Percentiles rank a stretch among this genome's conserved stretches.
Evolutionary conservation across 2,113 vertebrate genomes (phyloP).

Genomic region (Sebastes fasciatus): DNA sequence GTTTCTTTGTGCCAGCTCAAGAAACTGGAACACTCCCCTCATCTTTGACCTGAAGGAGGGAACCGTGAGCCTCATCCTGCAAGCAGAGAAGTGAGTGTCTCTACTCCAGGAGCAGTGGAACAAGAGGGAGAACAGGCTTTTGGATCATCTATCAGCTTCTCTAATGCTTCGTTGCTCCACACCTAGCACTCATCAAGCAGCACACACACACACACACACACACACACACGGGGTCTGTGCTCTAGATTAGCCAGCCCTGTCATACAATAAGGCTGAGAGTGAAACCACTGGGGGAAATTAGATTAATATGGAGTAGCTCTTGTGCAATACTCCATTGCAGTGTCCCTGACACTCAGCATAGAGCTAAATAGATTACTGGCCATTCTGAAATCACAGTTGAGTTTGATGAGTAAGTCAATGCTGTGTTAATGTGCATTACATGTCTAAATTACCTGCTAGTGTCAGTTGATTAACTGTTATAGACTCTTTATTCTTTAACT

Average conservation of each 20-base stretch:
- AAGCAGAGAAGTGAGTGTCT: slow-evolving; percentile 91
- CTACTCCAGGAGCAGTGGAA: slow-evolving; percentile 51
- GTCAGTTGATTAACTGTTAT: slow-evolving; percentile 56
- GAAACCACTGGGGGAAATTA: slow-evolving; percentile 74
- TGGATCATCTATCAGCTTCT: slow-evolving; percentile 60
- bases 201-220: not conserved
- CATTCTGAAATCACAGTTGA: slow-evolving; percentile 63
- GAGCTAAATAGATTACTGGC: slow-evolving; percentile 70
- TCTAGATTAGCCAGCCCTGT: slow-evolving; percentile 59
- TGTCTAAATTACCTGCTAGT: slow-evolving; percentile 46
- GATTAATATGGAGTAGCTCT: slow-evolving; percentile 78
- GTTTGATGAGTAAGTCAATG: slow-evolving; percentile 51
- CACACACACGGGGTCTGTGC: slow-evolving; percentile 9
- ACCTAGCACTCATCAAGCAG: slow-evolving; percentile 62
- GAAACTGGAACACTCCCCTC: slow-evolving; percentile 98
- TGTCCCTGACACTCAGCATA: slow-evolving; percentile 55
- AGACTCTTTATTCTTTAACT: slow-evolving; percentile 24
- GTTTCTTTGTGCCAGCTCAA: slow-evolving; percentile 83
- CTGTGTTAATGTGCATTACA: slow-evolving; percentile 43
- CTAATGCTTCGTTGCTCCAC: slow-evolving; percentile 72
- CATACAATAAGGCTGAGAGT: slow-evolving; percentile 74
- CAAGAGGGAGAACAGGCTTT: slow-evolving; percentile 52
- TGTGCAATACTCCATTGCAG: slow-evolving; percentile 66
- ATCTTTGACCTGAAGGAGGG: slow-evolving; percentile 98
- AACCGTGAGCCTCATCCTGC: slow-evolving; percentile 94